Evolutionary conservation across 2,797 vertebrate genomes (phyloP), one percentile per base, ranked within the genome.

Genomic region (Kryptopterus vitreolus): DNA sequence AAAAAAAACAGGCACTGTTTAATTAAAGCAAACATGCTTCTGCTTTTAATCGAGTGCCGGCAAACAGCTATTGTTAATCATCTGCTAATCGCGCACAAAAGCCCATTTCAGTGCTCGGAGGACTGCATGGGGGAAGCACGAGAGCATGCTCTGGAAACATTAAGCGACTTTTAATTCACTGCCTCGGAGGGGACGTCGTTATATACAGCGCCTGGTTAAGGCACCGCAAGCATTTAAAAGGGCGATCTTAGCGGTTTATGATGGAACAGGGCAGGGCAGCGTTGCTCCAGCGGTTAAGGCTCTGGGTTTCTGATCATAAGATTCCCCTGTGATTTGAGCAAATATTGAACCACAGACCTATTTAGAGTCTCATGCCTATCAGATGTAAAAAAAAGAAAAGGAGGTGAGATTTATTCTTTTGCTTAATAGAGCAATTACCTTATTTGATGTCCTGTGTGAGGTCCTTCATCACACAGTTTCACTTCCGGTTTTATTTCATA

Each of bases 21-120:
- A 91, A 92, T 93, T 92, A 92, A 90, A 91, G 88, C 85, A 81
- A 79, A 78, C 70, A 86, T 81, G 46, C 16, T 59, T 78, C 66
- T 77, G 72, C 76, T 74, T 72, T 89, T 91, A 83, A 90, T 90
- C 80, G 85, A 33, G 82, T n/a, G 35, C 50, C 26, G 78, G 82
- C 79, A 85, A 87, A 69, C 86, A 72, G 82, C 73, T 83, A 76
- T 82, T 85, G 87, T 88, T 86, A 87, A 83, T 88, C 81, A 85
- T 83, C 83, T 77, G 52, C 83, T 86, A 87, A 92, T 90, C 80
- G 26, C 80, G 31, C 62, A 5, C 69, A 82, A 71, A 78, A 77
- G 75, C 77, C 73, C 26, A 50, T 82, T 84, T 72, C 76, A 73
- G 73, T 83, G 78, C 81, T 83, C 83, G 81, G 59, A 57, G 76